These are phyloP conservation scores for Nipponacmea schrenckii DNA, from an alignment of 2,888 invertebrate genomes.

Conservation along the genomic window DNA sequence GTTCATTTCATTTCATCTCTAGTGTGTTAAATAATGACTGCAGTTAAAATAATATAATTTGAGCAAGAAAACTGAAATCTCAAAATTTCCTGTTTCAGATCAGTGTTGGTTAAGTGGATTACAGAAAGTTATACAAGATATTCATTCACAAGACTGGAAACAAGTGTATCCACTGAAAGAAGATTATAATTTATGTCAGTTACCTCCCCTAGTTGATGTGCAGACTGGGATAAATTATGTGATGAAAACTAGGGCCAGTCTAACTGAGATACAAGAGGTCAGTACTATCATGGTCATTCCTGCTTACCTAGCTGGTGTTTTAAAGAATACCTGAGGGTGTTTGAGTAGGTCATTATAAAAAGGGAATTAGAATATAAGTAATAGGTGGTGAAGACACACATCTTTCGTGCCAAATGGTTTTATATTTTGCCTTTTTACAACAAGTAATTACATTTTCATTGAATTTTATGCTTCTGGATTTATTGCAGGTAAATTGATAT, in stretches of 20 bases:
- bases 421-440: no score
- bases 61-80: no score
- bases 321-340: not conserved
- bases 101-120: conserved; percentile 39
- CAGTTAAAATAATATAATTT: no score
- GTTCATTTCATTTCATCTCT: no score
- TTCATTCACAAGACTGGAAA: conserved; percentile 43
- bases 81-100: not conserved
- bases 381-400: not conserved
- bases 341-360: not conserved
- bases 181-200: conserved; percentile 59
- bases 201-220: conserved; percentile 58
- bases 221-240: conserved; percentile 54
- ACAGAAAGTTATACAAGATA: conserved; percentile 32
- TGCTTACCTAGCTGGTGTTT: not conserved
- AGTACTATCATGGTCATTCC: no score
- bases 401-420: no score
- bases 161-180: conserved; percentile 59
- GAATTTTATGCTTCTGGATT: no score
- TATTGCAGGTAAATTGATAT: no score
- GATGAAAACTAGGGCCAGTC: conserved; percentile 44
- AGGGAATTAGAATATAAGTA: not conserved
- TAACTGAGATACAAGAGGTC: conserved; percentile 61
- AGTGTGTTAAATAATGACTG: no score
- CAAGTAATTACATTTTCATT: no score